Base-by-base conservation (phyloP, 1,140 invertebrate genomes). In the Whitmania pigra region DNA sequence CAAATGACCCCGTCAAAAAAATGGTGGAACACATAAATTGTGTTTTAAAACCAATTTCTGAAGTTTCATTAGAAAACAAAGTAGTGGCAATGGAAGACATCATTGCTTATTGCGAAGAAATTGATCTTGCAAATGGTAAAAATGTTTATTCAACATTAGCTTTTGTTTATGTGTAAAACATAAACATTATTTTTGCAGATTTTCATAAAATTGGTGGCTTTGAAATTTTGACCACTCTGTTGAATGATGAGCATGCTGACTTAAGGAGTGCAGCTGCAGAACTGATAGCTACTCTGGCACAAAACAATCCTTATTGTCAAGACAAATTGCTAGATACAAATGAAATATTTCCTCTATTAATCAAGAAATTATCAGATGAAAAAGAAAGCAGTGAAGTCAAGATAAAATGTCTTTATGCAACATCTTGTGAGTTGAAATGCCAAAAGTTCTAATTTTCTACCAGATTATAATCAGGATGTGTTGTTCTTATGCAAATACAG, bases 201-300 rank as follows among this genome's bases (percentile, higher is more conserved):
- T 91, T 91, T 78, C 87, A 88, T 76, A 91, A 90, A 82, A 87
- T 92, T 76, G 88, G 88, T 11, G 90, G 89, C 0, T 90, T 89
- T 77, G 80, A 84, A 0, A 84, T 90, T 57, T 85, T 92, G 60
- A 83, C 85, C 0, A 80, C 86, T 0, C 87, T 89, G 76, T 80
- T 90, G 29, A 84, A 86, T 73, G 87, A 86, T 70, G 79, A 85
- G 5, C 85, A 88, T 74, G 78, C 83, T 2, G 83, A 85, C 17
- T 83, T 91, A 0, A 83, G 88, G 40, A 85, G 84, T 76, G 81
- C 81, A 70, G 85, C 86, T 27, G 87, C 87, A n/a, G 84, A 87
- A 74, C 78, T 91, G 18, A 82, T 92, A 22, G 89, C 87, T 0
- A 87, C 87, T 75, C 76, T 90, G 25, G 87, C 87, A 66, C 90